phyloP scores from a whole-genome alignment of 2,797 vertebrate genomes.

The Pangasius sanitwongsei region DNA sequence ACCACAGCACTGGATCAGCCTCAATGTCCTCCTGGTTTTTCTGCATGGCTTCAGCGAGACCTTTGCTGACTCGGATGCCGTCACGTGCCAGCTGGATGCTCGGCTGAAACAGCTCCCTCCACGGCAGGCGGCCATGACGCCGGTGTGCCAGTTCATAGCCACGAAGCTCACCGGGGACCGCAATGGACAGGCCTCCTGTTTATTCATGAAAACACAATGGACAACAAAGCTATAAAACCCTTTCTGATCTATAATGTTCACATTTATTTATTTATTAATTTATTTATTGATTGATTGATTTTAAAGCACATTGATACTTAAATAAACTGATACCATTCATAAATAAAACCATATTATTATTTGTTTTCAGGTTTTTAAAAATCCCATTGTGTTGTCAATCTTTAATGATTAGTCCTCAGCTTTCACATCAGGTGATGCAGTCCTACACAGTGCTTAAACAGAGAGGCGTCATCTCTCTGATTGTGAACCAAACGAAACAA shows the following conservation, averaged over 20 bases:
- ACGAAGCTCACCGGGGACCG: conserved; percentile 92
- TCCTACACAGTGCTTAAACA: not conserved
- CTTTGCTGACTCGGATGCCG: conserved; percentile 86
- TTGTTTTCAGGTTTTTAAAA: not conserved
- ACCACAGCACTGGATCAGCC: conserved; percentile 82
- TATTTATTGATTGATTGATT: not conserved
- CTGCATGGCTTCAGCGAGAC: conserved; percentile 81
- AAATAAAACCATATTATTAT: not conserved
- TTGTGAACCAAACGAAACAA: not conserved
- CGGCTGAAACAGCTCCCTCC: conserved; percentile 90
- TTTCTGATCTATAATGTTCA: not conserved
- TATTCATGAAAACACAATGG: not conserved
- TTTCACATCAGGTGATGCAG: not conserved
- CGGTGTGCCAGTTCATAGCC: conserved; percentile 92
- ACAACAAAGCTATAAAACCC: not conserved
- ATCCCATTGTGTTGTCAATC: not conserved
- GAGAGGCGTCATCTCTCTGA: not conserved
- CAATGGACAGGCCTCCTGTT: conserved; percentile 90
- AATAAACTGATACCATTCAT: too few species aligned
- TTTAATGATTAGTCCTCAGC: not conserved
- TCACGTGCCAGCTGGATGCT: conserved; percentile 88
- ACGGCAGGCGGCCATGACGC: conserved; percentile 88
- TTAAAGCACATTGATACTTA: not conserved
- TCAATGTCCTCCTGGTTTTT: conserved; percentile 74
- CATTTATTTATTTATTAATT: not conserved